Evolutionary conservation across 2,113 vertebrate genomes (phyloP), one percentile per base, ranked within the genome.

Genomic region (Oreochromis niloticus): DNA sequence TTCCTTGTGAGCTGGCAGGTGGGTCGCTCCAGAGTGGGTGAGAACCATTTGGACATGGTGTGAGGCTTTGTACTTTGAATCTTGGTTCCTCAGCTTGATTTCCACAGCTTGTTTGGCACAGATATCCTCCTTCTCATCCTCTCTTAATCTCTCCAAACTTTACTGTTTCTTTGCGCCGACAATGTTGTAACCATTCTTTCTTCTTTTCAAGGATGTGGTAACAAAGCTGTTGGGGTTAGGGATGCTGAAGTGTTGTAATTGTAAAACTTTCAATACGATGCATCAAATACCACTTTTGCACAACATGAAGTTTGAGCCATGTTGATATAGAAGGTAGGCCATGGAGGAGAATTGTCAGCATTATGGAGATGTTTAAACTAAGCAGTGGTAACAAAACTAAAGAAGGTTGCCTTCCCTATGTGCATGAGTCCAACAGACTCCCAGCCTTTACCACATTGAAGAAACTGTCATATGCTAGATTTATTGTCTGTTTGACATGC

Each of bases 1-100:
- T 71, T 88, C 80, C 82, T 82, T 90, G 80, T 34, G 87, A 93
- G 87, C 87, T 87, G 89, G 83, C 85, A 87, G 82, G 81, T 80
- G 36, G 83, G 56, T 46, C 7, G 10, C 82, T 85, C 34, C 32
- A 66, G 86, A 90, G 84, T 88, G 80, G 79, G 88, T 86, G 81
- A 89, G 83, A 94, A 92, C 43, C 56, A 79, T 89, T 92, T 87
- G 82, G 87, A 91, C 88, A 89, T 82, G 86, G 66, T 93, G 89
- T 89, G 66, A 90, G 88, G 84, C 85, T 91, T 93, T 92, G 84
- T 87, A 85, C 87, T 94, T 90, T 79, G 84, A 86, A 57, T 91
- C 59, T 71, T 88, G 86, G 54, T 88, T 91, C 85, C 78, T 85
- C 90, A 92, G 85, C 78, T 83, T 89, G 88, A 88, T 87, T 85